Percentiles rank a stretch among this genome's conserved stretches.
These are phyloP conservation scores for Gryllus bimaculatus DNA, from an alignment of 1,140 invertebrate genomes.

Conservation along the genomic window DNA sequence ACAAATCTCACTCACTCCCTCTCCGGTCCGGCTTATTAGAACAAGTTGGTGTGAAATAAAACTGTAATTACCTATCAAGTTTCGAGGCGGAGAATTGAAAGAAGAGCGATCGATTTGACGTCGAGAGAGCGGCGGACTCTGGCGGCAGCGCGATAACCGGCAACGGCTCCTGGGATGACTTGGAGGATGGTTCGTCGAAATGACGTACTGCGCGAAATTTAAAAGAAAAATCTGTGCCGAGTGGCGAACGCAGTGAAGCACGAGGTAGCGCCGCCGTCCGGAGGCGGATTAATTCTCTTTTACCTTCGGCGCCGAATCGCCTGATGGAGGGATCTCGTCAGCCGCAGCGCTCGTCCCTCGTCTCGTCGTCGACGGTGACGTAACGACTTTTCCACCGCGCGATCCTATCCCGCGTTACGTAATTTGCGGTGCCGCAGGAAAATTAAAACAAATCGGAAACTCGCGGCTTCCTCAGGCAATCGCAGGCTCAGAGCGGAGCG, in stretches of 20 bases:
- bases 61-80: slow-evolving; percentile 1
- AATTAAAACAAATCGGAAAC: not conserved
- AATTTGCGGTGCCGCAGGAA: not conserved
- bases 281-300: not conserved
- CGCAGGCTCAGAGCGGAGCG: too few species aligned
- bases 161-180: not conserved
- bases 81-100: not conserved
- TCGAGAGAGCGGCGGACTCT: too few species aligned
- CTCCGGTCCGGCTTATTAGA: not conserved
- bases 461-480: too few species aligned
- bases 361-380: not conserved
- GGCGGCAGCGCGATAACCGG: not conserved
- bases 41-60: not conserved
- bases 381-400: not conserved
- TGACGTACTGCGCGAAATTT: not conserved
- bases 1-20: not conserved
- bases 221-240: not conserved
- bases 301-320: not conserved
- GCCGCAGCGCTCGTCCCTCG: not conserved
- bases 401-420: not conserved
- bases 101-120: not conserved
- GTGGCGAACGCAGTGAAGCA: not conserved
- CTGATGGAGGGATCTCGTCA: not conserved
- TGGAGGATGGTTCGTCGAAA: not conserved
- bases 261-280: not conserved